Conservation (phyloP, 2,797 vertebrate species). For the Poeciliopsis presidionis region DNA sequence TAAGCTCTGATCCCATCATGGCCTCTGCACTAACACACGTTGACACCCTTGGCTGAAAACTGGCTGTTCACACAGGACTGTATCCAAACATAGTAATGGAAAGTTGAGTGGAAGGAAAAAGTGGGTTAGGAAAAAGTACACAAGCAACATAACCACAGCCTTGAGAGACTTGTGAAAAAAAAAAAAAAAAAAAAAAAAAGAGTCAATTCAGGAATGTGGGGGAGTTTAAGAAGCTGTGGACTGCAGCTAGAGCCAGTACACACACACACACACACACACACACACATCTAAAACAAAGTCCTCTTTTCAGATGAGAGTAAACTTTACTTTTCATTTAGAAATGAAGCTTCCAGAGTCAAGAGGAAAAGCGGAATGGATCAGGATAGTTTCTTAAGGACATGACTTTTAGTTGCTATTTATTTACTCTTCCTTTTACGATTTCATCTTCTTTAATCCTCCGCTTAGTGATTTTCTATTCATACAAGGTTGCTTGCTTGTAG, state of each 20-base stretch:
- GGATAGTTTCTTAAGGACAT: not conserved
- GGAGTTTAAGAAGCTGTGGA: too few species aligned
- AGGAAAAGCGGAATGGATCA: not conserved
- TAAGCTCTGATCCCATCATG: too few species aligned
- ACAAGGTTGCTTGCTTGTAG: not conserved
- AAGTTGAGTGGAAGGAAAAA: conserved; percentile 5
- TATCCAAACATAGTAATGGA: not conserved
- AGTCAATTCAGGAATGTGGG: too few species aligned
- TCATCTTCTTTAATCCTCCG: not conserved
- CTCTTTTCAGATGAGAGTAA: not conserved
- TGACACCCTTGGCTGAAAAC: not conserved
- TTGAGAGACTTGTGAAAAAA: too few species aligned
- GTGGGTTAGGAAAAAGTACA: not conserved
- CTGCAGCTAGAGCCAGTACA: too few species aligned
- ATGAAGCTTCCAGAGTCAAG: not conserved
- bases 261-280: too few species aligned
- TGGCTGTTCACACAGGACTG: not conserved
- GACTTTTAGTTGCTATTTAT: not conserved
- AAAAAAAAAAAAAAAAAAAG: too few species aligned
- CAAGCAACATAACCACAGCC: not conserved
- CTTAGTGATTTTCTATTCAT: not conserved
- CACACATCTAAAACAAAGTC: not conserved
- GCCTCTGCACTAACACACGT: too few species aligned
- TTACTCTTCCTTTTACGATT: not conserved
- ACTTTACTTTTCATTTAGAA: not conserved